Conservation (phyloP, 2,113 vertebrate genomes). For the Oreochromis niloticus region DNA sequence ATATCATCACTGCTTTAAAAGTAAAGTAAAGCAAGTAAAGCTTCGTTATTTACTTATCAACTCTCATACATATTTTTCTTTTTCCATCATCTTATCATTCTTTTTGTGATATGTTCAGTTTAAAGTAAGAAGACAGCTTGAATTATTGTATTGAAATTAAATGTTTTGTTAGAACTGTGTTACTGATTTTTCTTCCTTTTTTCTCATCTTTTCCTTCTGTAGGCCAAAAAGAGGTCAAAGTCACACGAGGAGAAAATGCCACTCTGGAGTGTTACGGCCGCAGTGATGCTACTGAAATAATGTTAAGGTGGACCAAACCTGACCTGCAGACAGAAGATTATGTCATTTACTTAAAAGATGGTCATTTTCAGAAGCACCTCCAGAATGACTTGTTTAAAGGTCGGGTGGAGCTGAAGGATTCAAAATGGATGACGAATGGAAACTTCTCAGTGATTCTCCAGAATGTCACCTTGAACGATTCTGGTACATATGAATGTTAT, state of each 20-base stretch:
- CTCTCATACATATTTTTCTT: not conserved
- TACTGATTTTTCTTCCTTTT: not conserved
- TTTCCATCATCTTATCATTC: rapidly evolving
- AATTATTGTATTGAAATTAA: not conserved
- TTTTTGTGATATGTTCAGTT: rapidly evolving
- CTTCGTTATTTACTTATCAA: too few species aligned
- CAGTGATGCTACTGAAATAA: rapidly evolving
- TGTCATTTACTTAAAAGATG: too few species aligned
- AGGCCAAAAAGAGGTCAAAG: not conserved
- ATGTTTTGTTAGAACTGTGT: not conserved
- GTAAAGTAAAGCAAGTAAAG: too few species aligned
- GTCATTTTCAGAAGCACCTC: too few species aligned
- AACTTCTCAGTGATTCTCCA: too few species aligned
- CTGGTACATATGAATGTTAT: too few species aligned
- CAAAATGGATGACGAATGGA: too few species aligned
- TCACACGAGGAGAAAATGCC: rapidly evolving
- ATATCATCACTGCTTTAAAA: too few species aligned
- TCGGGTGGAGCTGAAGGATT: too few species aligned
- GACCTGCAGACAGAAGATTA: too few species aligned
- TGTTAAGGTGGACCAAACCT: not conserved
- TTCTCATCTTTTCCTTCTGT: rapidly evolving
- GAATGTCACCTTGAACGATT: too few species aligned
- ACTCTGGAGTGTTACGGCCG: rapidly evolving
- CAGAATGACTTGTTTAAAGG: too few species aligned
- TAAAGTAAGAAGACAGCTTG: rapidly evolving